phyloP scores from a whole-genome alignment of 2,888 invertebrate genomes.

The Sesamia inferens region DNA sequence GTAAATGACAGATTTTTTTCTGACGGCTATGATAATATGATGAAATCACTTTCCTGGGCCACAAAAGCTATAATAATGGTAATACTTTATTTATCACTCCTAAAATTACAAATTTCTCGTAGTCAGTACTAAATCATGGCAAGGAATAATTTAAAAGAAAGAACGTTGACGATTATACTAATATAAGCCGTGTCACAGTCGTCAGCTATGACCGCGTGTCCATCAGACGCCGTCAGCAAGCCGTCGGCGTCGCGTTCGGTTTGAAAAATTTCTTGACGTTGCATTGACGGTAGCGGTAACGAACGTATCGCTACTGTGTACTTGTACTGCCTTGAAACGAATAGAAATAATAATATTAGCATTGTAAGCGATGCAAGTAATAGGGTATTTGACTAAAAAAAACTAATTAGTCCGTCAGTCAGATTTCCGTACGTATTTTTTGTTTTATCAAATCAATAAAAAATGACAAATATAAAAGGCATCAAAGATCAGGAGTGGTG shows the following conservation, averaged over 20 bases:
- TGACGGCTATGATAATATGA: neutral
- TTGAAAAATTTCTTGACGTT: neutral
- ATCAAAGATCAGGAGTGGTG: no score
- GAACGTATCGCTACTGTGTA: neutral
- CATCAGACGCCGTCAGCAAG: neutral
- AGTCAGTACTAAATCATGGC: no score
- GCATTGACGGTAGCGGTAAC: neutral
- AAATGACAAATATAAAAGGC: no score
- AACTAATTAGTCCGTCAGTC: no score
- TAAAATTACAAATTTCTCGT: no score
- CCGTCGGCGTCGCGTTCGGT: neutral
- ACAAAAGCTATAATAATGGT: neutral
- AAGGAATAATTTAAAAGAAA: no score
- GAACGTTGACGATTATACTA: no score
- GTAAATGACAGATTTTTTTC: neutral
- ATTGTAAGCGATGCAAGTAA: conserved; percentile 32
- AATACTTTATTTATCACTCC: no score
- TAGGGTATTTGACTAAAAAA: no score
- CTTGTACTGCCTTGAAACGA: conserved; percentile 4
- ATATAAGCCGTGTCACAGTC: no score
- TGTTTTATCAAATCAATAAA: no score
- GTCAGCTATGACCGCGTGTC: neutral
- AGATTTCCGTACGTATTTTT: no score
- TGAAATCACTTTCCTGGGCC: neutral
- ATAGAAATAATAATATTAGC: conserved; percentile 24